Evolutionary conservation across 2,888 invertebrate species (phyloP).

Genomic region (Anaspis maculata): DNA sequence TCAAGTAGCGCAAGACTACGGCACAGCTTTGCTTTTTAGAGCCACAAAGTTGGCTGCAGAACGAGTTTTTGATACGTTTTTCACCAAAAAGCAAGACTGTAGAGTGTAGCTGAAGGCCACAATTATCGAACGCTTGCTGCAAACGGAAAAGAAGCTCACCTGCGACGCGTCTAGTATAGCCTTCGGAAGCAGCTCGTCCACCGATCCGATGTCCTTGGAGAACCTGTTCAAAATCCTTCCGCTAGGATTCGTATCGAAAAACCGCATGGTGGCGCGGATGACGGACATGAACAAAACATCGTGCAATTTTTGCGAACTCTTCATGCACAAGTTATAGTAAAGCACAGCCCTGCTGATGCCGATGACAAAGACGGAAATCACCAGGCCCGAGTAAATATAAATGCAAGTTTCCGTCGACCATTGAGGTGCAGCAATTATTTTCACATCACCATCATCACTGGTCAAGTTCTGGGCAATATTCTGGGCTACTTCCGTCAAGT

Average conservation of each 20-base stretch:
- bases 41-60: too few species aligned
- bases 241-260: slow-evolving; percentile 79
- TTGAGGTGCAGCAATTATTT: too few species aligned
- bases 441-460: too few species aligned
- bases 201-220: slow-evolving; percentile 73
- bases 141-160: too few species aligned
- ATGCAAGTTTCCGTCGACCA: slow-evolving; percentile 45
- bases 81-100: too few species aligned
- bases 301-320: slow-evolving; percentile 61
- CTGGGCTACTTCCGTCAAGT: too few species aligned
- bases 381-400: slow-evolving; percentile 53
- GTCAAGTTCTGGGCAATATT: too few species aligned
- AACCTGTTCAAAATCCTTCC: slow-evolving; percentile 73
- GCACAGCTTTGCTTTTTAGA: too few species aligned
- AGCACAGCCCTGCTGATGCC: slow-evolving; percentile 55
- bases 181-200: slow-evolving; percentile 66
- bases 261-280: slow-evolving; percentile 51
- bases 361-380: slow-evolving; percentile 46
- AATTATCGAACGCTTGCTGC: too few species aligned
- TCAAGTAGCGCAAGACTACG: too few species aligned
- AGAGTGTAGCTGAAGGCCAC: too few species aligned
- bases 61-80: too few species aligned
- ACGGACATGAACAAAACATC: slow-evolving; percentile 59
- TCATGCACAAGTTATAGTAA: slow-evolving; percentile 55
- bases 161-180: slow-evolving; percentile 55